Evolutionary conservation across 2,888 invertebrate genomes (phyloP).

Genomic region (Dolichomitus sp.): DNA sequence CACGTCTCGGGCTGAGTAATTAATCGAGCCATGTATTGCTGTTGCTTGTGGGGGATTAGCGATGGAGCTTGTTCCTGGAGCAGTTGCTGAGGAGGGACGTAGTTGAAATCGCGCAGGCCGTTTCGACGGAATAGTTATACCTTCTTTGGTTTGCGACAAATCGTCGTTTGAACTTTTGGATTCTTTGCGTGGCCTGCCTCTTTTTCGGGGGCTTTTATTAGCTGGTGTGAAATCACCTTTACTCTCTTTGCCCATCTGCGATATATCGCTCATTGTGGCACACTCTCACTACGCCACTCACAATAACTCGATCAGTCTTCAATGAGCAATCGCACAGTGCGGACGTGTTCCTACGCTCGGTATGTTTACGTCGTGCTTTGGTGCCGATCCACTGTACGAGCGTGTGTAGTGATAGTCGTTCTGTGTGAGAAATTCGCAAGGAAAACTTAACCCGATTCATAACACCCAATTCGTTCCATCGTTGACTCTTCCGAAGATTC

Average conservation of each 20-base stretch:
- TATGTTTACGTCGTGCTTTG: too few species aligned
- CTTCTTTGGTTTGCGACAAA: neutral
- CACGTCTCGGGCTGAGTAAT: neutral
- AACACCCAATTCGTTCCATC: too few species aligned
- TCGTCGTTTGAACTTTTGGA: neutral
- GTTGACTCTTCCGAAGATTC: too few species aligned
- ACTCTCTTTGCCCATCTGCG: constrained; percentile 9
- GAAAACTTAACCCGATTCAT: too few species aligned
- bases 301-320: too few species aligned
- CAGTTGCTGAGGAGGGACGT: neutral
- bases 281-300: too few species aligned
- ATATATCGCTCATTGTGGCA: neutral
- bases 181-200: constrained; percentile 5
- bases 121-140: neutral
- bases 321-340: too few species aligned
- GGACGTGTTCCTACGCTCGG: too few species aligned
- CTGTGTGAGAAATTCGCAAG: too few species aligned
- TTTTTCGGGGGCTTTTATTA: constrained; percentile 81
- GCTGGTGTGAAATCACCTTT: neutral
- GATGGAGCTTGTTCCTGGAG: neutral
- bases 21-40: neutral
- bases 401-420: too few species aligned
- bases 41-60: neutral
- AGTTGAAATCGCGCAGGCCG: neutral
- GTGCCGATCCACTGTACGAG: too few species aligned